Conservation (phyloP, 2,888 invertebrate genomes). For the Ophraella communa region DNA sequence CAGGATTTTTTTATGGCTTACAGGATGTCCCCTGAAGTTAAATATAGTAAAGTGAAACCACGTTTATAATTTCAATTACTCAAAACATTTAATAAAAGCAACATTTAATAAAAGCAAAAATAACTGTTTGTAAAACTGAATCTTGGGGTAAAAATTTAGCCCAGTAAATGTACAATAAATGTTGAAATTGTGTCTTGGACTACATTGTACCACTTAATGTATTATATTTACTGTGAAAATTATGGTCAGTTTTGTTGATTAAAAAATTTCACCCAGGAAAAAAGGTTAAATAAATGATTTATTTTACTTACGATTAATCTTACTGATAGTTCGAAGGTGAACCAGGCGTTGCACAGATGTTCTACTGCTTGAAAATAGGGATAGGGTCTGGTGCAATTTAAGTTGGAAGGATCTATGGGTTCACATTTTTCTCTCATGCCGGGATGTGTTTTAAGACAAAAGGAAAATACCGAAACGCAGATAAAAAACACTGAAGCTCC, state of each 20-base stretch:
- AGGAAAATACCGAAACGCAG: constrained; percentile 92
- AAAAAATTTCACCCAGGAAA: no score
- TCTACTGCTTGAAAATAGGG: constrained; percentile 90
- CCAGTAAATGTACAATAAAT: no score
- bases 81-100: no score
- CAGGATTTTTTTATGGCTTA: not conserved
- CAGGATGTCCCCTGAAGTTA: not conserved
- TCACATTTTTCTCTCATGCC: constrained; percentile 70
- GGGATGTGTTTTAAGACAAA: constrained; percentile 95
- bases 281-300: not conserved
- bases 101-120: no score
- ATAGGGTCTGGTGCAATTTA: constrained; percentile 55
- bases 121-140: no score
- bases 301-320: constrained; percentile 79
- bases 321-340: constrained; percentile 89
- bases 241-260: no score
- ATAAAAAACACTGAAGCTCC: constrained; percentile 95
- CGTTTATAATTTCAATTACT: no score
- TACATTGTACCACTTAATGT: no score
- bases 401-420: constrained; percentile 40
- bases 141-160: no score
- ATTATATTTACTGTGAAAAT: no score
- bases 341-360: constrained; percentile 94
- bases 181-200: no score
- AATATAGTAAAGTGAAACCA: no score